Conservation (phyloP, 2,113 vertebrate genomes). For the Psittacula cyanocephala region DNA sequence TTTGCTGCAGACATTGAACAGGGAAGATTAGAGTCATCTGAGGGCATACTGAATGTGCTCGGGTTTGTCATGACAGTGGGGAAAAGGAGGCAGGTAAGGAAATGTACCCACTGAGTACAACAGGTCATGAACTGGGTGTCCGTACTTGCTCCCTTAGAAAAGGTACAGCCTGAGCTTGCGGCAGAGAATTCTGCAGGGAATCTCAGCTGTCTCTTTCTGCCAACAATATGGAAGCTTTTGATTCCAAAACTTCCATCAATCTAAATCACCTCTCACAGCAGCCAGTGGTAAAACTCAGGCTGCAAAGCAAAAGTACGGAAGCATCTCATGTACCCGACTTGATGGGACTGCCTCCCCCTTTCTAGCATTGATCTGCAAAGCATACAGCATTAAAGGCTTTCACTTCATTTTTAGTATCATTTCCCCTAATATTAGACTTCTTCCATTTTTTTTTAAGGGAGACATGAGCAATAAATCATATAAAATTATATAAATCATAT, state of each 20-base stretch:
- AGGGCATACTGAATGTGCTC: rapidly evolving
- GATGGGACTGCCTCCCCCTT: not conserved
- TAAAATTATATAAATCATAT: not conserved
- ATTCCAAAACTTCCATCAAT: not conserved
- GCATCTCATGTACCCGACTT: rapidly evolving
- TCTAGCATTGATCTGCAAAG: not conserved
- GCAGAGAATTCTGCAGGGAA: not conserved
- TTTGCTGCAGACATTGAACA: not conserved
- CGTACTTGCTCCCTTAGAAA: not conserved
- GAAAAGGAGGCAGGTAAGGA: not conserved
- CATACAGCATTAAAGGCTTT: not conserved
- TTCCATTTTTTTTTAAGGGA: not conserved
- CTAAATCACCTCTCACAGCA: not conserved
- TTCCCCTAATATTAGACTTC: not conserved
- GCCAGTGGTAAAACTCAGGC: not conserved
- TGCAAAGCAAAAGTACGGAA: not conserved
- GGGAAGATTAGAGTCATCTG: not conserved
- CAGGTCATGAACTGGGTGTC: not conserved
- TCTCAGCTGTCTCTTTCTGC: not conserved
- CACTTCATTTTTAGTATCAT: not conserved
- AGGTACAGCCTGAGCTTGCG: not conserved
- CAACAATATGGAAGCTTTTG: not conserved
- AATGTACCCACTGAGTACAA: not conserved
- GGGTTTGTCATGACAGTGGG: not conserved
- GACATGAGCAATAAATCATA: not conserved